Evolutionary conservation across 2,797 vertebrate genomes (phyloP), one percentile per base, ranked within the genome.

Genomic region (Pangasius krempfi): DNA sequence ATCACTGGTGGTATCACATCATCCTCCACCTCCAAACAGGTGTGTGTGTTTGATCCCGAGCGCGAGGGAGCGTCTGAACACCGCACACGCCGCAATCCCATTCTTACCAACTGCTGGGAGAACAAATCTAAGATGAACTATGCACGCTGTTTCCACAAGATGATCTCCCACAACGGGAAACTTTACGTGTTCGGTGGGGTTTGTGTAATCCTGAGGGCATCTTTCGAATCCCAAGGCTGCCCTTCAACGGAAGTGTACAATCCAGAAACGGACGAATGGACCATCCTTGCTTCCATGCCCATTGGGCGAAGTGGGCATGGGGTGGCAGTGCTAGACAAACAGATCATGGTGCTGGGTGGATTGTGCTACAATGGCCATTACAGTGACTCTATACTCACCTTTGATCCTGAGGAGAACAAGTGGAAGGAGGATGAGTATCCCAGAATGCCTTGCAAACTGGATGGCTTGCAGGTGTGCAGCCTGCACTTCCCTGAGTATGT

Each of bases 111-210:
- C 96, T 99, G 98, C 94, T 99, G 98, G 98, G 98, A 99, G 95
- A 99, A 99, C 95, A 99, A 99, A 93, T 98, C 98, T 92, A 99
- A 99, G 95, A 99, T 99, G 98, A 99, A 99, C 96, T 99, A 99
- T 8, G 98, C 98, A 8, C 97, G 98, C 90, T 99, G 98, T 94
- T 99, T 99, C 96, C 98, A 99, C 95, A 99, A 99, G 95, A 99
- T 99, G 98, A 98, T 99, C 92, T 98, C 98, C 44, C 97, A 99
- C 85, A 99, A 98, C 25, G 98, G 98, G 93, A 99, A 99, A 95
- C 97, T 99, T 92, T 99, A 99, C 90, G 98, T 99, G 54, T 99
- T 99, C 6, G 98, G 98, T 27, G 98, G 98, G 1, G 98, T 99
- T 90, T 99, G 98, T 92, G 98, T 99, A 87, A 97, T 99, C 93